Conservation (phyloP, 1,140 invertebrate genomes). For the Diorhabda elongata region DNA sequence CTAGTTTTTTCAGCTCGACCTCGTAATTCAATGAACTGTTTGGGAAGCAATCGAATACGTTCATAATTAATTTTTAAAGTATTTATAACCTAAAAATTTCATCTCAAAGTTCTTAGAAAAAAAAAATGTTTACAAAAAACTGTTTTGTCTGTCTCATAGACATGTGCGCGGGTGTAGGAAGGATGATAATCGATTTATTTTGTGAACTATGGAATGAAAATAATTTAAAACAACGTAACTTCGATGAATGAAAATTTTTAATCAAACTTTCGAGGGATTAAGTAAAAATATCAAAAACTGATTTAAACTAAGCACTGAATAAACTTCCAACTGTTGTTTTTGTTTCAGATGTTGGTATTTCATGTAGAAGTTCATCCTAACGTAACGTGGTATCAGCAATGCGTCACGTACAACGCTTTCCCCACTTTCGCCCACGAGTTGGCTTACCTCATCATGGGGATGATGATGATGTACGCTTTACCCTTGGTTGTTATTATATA, state of each 20-base stretch:
- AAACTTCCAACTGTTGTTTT: neutral
- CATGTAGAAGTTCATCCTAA: constrained; percentile 74
- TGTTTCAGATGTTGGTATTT: constrained; percentile 67
- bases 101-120: no score
- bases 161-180: no score
- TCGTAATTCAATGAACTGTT: constrained; percentile 7
- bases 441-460: constrained; percentile 71
- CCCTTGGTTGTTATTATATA: constrained; percentile 81
- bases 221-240: neutral
- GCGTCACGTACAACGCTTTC: constrained; percentile 72
- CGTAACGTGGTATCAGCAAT: constrained; percentile 73
- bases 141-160: no score
- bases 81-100: no score
- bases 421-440: constrained; percentile 63
- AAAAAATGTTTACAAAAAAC: no score
- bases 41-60: constrained; percentile 5
- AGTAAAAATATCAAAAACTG: neutral
- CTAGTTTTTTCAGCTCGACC: constrained; percentile 14
- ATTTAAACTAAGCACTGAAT: neutral
- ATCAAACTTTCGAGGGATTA: neutral
- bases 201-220: neutral
- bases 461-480: constrained; percentile 79
- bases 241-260: neutral
- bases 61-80: no score
- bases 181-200: no score